Evolutionary conservation across 2,797 vertebrate species (phyloP), one percentile per base, ranked within the genome.

Genomic region (Coreius guichenoti): DNA sequence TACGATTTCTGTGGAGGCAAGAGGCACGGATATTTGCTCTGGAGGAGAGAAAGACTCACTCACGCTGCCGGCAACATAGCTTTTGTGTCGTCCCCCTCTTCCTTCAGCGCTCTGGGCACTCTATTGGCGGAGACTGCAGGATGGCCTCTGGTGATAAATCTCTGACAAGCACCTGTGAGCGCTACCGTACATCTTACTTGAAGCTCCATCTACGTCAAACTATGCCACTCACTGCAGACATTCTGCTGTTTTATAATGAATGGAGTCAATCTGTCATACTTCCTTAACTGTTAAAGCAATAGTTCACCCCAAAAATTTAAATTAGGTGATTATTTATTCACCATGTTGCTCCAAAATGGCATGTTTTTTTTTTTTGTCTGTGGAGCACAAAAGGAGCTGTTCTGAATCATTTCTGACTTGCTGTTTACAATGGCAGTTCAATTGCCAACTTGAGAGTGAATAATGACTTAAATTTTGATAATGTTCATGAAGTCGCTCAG

Each of bases 201-300:
- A 79, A 65, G 58, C 74, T 79, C 80, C 72, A 83, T 81, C 83
- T 82, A 78, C 29, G 69, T 88, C 86, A 88, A 76, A 86, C 68
- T 65, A 29, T 26, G 54, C 23, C 83, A 36, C 45, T 65, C 13
- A 39, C 56, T 65, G 69, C 47, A 31, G 17, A 65, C 14, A 33
- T 74, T 39, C 17, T 29, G 54, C 72, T 51, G 54, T 69, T 80
- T 54, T n/a, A 85, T 73, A 85, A 49, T 11, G 7, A 21, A 85
- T 85, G 23, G 14, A 72, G 76, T 26, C 68, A 39, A 72, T 73
- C 49, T 78, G 17, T 69, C 74, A 84, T 56, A 31, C 61, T 45
- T 84, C 51, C 56, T 4, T n/a, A 43, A 68, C 43, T 54, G n/a
- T 23, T 83, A 76, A 39, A 65, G 39, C 54, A 76, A 43, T 63